Percentiles rank a stretch among this genome's conserved stretches.
These are phyloP conservation scores for Lordiphosa collinella DNA, from an alignment of 1,140 invertebrate genomes.

Conservation along the genomic window DNA sequence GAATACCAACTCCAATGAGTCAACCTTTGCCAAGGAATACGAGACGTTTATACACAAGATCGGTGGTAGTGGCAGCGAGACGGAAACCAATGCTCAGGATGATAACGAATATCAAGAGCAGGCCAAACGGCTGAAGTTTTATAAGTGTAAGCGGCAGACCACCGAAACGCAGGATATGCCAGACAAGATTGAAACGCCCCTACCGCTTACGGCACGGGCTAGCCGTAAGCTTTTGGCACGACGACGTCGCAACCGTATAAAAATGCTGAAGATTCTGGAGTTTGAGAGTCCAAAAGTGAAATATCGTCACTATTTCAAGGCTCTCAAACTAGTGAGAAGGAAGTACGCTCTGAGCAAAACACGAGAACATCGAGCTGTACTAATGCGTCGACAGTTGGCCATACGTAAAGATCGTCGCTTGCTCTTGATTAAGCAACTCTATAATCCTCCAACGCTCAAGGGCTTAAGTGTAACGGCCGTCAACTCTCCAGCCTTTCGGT, in stretches of 20 bases:
- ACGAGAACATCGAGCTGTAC: constrained; percentile 20
- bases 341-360: constrained; percentile 14
- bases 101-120: constrained; percentile 26
- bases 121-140: constrained; percentile 60
- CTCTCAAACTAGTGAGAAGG: constrained; percentile 33
- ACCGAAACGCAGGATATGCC: constrained; percentile 21
- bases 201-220: constrained; percentile 14
- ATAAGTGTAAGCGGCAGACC: constrained; percentile 58
- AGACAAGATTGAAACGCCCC: background rate
- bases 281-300: constrained; percentile 64
- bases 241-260: constrained; percentile 56
- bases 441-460: constrained; percentile 42
- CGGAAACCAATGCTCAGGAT: constrained; percentile 8
- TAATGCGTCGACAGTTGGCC: constrained; percentile 31
- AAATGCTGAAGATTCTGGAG: constrained; percentile 57
- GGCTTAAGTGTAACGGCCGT: constrained; percentile 34
- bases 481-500: constrained; percentile 32
- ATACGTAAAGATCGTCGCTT: constrained; percentile 42
- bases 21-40: constrained; percentile 70
- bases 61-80: constrained; percentile 41
- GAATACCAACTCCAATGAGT: constrained; percentile 65
- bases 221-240: constrained; percentile 41
- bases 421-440: constrained; percentile 54
- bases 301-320: constrained; percentile 55
- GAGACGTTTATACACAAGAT: constrained; percentile 71